A percentile compares a stretch with the other conserved stretches of the same genome.
phyloP scores from a whole-genome alignment of 2,797 vertebrate genomes.

The Micrastur ruficollis region DNA sequence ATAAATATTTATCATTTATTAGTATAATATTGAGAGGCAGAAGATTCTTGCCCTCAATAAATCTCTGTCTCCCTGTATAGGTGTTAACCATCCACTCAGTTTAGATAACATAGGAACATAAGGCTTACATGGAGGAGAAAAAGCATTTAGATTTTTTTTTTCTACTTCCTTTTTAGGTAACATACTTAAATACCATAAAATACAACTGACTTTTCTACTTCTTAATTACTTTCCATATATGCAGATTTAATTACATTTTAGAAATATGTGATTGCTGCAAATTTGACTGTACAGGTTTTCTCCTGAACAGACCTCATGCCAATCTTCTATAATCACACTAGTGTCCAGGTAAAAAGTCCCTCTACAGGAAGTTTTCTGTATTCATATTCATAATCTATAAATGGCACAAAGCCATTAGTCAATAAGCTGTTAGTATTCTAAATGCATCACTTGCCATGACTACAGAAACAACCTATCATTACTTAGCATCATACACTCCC shows the following conservation, averaged over 20 bases:
- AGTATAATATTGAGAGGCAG: not conserved
- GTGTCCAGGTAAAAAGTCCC: not conserved
- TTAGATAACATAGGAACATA: not conserved
- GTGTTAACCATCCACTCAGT: not conserved
- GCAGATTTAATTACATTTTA: not conserved
- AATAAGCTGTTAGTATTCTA: conserved; percentile 31
- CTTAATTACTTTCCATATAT: not conserved
- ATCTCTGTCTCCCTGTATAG: not conserved
- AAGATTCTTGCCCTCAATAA: not conserved
- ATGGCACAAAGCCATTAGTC: not conserved
- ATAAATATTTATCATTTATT: not conserved
- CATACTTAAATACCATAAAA: not conserved
- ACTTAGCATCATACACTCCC: not conserved
- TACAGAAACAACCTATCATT: conserved; percentile 25
- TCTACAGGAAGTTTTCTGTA: not conserved
- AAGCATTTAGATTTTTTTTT: not conserved
- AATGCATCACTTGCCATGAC: conserved; percentile 5
- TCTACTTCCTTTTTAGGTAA: not conserved
- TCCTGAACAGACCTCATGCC: not conserved
- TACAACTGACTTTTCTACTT: not conserved
- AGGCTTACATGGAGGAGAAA: not conserved
- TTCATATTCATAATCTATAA: not conserved
- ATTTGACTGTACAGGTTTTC: not conserved
- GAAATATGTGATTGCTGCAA: not conserved
- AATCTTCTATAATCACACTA: not conserved